phyloP scores from a whole-genome alignment of 2,888 invertebrate genomes.

The Drosophila nigricruria region DNA sequence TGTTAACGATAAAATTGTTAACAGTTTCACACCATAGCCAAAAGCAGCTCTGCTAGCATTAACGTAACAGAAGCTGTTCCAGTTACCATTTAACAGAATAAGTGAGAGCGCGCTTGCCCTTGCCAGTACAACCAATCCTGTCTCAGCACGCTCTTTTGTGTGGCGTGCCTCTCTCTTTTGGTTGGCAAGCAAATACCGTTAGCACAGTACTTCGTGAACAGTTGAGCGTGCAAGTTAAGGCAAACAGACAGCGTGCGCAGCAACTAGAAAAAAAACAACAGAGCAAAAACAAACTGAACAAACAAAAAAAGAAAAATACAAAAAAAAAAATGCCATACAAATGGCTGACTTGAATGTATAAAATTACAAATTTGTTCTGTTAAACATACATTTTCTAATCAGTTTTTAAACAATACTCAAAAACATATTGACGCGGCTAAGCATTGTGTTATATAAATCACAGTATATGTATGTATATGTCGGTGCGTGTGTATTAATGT shows the following conservation, averaged over 20 bases:
- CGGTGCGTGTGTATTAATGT: conserved; percentile 28
- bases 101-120: conserved; percentile 30
- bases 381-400: background rate
- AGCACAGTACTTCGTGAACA: conserved; percentile 80
- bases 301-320: conserved; percentile 15
- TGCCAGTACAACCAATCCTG: conserved; percentile 22
- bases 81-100: conserved; percentile 1
- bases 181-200: conserved; percentile 64
- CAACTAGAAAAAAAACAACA: conserved; percentile 22
- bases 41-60: conserved; percentile 4
- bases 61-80: conserved; percentile 25
- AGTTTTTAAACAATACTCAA: conserved; percentile 7
- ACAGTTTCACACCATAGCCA: background rate
- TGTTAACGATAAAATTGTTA: background rate
- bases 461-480: conserved; percentile 31
- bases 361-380: background rate
- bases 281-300: conserved; percentile 33
- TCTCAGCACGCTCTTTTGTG: conserved; percentile 11
- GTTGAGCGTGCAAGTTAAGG: conserved; percentile 74
- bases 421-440: conserved; percentile 28
- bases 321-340: conserved; percentile 29
- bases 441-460: conserved; percentile 76
- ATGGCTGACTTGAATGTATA: conserved; percentile 45
- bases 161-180: conserved; percentile 35
- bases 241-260: conserved; percentile 31